Percentiles rank a stretch among this genome's conserved stretches.
These are phyloP conservation scores for Spondyliosoma cantharus DNA, from an alignment of 2,797 vertebrate species.

Conservation along the genomic window DNA sequence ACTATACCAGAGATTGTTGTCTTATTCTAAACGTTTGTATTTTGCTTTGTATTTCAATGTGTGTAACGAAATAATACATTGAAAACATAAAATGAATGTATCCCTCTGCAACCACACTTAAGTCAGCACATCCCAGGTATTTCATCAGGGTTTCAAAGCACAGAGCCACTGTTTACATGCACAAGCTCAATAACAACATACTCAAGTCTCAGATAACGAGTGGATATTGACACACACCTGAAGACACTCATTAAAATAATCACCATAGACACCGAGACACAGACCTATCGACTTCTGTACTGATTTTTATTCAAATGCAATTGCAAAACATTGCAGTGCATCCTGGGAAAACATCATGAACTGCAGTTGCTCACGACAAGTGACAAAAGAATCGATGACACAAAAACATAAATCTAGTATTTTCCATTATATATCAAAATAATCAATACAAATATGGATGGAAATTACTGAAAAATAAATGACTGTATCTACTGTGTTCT, in stretches of 20 bases:
- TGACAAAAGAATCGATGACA: constrained; percentile 9
- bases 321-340: constrained; percentile 22
- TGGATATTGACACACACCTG: constrained; percentile 26
- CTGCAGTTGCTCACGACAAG: not conserved
- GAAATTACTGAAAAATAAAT: not conserved
- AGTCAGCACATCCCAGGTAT: not conserved
- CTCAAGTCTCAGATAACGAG: constrained; percentile 29
- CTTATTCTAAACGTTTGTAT: not conserved
- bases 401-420: not conserved
- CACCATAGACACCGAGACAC: constrained; percentile 37
- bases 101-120: not conserved
- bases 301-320: constrained; percentile 44
- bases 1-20: not conserved
- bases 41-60: constrained; percentile 9
- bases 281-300: constrained; percentile 34
- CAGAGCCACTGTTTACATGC: not conserved
- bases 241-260: constrained; percentile 61
- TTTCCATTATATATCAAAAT: not conserved
- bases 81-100: constrained; percentile 5
- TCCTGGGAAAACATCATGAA: not conserved
- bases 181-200: constrained; percentile 25
- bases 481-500: not conserved
- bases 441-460: not conserved
- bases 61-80: not conserved
- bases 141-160: constrained; percentile 7